Base-by-base conservation (phyloP, 2,797 vertebrate species). In the Spinibarbus caldwelli region DNA sequence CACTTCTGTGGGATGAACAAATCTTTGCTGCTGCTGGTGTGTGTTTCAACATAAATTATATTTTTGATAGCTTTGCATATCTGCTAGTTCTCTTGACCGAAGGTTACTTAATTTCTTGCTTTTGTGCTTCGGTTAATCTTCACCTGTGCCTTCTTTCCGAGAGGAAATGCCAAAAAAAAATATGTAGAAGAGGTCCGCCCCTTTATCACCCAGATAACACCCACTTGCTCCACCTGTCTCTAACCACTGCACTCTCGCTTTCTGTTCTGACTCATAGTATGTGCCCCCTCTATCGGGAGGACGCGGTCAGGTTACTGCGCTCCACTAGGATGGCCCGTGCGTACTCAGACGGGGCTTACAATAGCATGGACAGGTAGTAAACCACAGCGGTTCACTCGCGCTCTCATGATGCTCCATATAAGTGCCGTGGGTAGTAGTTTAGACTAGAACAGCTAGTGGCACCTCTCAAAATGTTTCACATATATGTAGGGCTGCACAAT, bases 231-330 rank as follows among this genome's bases (percentile, higher is more conserved):
- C 43, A 19, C 43, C 9, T 6, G 26, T 12, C 2, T 54, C 67
- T 45, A 59, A 68, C 41, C 54, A 26, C n/a, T 34, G 67, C 34
- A 57, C 52, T 85, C 68, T 85, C 26, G 76, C n/a, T 36, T 59
- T 75, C 52, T 89, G 12, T 62, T 82, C 43, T 89, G 76, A 87
- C 67, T 81, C 43, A 93, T 81, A 87, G 92, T 90, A 90, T 95
- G 91, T 96, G 95, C 87, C 94, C 96, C 70, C 90, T 96, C 19
- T 96, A 94, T 93, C 96, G 95, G 29, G 96, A 98, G 90, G 97
- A 97, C 19, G 97, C 96, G 3, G 94, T 98, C 90, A 94, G 94
- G 88, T 93, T 96, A 49, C 93, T 97, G 72, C 93, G 92, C 86
- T 94, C 94, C 87, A 92, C 93, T 92, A 96, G 92, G 91, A 94